Evolutionary conservation across 2,797 vertebrate genomes (phyloP).

Genomic region (Eulemur coronatus): DNA sequence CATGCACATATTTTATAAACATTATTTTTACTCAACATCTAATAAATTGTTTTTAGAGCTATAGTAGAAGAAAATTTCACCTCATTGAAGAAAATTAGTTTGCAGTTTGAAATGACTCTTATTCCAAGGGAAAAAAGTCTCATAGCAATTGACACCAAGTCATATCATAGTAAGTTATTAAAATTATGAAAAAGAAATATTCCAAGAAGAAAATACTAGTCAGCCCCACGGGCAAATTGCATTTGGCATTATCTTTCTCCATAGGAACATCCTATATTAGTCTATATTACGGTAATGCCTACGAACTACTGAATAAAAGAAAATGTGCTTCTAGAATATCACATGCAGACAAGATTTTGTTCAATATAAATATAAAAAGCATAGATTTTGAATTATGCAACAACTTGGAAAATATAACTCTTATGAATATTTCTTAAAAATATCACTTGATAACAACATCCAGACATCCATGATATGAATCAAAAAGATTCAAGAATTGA

Average conservation of each 20-base stretch:
- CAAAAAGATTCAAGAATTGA: neutral
- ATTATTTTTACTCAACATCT: neutral
- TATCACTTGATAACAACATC: neutral
- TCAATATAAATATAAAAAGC: neutral
- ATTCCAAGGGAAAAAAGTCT: neutral
- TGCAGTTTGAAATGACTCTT: neutral
- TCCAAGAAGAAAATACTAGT: neutral
- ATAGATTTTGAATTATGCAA: neutral
- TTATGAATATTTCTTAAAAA: neutral
- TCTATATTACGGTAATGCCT: neutral
- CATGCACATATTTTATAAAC: neutral
- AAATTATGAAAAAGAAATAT: neutral
- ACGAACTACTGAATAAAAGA: neutral
- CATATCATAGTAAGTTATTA: neutral
- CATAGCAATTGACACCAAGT: neutral
- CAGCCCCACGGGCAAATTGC: neutral
- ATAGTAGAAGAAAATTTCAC: neutral
- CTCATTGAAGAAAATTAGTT: neutral
- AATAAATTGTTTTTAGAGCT: neutral
- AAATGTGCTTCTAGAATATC: neutral
- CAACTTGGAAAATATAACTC: neutral
- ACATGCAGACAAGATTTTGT: neutral
- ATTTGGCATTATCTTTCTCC: neutral
- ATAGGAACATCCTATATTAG: neutral
- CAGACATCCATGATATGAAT: neutral